A percentile compares a stretch with the other conserved stretches of the same genome.
Evolutionary conservation across 2,888 invertebrate genomes (phyloP).

Genomic region (Ditula angustiorana): DNA sequence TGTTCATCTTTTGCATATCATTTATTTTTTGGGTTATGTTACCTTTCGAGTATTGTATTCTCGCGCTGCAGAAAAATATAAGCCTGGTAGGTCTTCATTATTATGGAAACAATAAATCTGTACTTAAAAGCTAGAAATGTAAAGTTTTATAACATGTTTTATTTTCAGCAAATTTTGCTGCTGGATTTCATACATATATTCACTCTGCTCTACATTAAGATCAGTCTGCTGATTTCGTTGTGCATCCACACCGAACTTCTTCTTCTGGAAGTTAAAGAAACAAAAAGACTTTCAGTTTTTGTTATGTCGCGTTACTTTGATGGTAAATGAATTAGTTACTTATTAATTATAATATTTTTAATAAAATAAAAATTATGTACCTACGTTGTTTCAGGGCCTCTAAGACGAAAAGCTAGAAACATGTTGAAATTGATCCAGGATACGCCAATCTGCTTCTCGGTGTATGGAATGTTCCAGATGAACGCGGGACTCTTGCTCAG

Average conservation of each 20-base stretch:
- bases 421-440: constrained; percentile 49
- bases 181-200: constrained; percentile 3
- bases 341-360: too few relatives aligned
- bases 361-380: neutral
- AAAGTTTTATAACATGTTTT: neutral
- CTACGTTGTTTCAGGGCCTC: constrained; percentile 4
- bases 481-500: constrained; percentile 27
- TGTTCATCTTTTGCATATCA: constrained; percentile 19
- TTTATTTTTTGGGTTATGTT: constrained; percentile 4
- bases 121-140: neutral
- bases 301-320: constrained; percentile 28
- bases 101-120: neutral
- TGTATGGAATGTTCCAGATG: constrained; percentile 44
- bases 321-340: neutral
- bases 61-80: constrained; percentile 5
- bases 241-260: constrained; percentile 19
- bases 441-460: constrained; percentile 53
- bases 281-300: constrained; percentile 18
- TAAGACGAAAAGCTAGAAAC: constrained; percentile 41
- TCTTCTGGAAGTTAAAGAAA: constrained; percentile 8
- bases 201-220: neutral
- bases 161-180: constrained; percentile 6
- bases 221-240: neutral
- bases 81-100: neutral
- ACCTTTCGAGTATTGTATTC: constrained; percentile 10